Evolutionary conservation across 2,888 invertebrate species (phyloP).

Genomic region (Harmothoe impar): DNA sequence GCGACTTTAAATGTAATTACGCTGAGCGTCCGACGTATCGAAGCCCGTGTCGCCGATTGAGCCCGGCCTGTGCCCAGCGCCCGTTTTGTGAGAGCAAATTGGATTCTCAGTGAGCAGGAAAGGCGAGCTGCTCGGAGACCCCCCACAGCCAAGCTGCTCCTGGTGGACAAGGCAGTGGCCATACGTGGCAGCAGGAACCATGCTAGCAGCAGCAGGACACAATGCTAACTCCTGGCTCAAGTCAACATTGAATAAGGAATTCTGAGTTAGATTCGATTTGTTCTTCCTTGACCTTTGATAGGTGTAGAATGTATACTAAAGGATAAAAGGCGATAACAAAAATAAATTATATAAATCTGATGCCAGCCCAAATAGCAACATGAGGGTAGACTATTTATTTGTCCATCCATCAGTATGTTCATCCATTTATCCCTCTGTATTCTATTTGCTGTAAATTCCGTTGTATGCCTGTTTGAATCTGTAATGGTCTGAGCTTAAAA

Average conservation of each 20-base stretch:
- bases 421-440: no score
- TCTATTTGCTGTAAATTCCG: no score
- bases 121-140: not conserved
- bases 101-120: not conserved
- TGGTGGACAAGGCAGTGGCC: not conserved
- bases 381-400: no score
- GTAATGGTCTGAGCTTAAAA: no score
- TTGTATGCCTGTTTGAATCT: no score
- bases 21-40: not conserved
- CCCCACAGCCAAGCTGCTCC: constrained; percentile 5
- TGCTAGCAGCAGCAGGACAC: not conserved
- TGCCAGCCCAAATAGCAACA: no score
- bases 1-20: constrained; percentile 58
- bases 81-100: constrained; percentile 11
- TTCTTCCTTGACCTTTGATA: no score
- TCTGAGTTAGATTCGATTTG: not conserved
- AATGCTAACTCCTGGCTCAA: not conserved
- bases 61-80: not conserved
- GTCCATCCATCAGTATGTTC: no score
- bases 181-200: not conserved
- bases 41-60: constrained; percentile 40
- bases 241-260: not conserved
- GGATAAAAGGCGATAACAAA: no score
- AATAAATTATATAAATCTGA: no score
- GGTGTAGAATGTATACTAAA: no score